Evolutionary conservation across 1,140 invertebrate genomes (phyloP), one percentile per base, ranked within the genome.

Genomic region (Brachionus asplanchnoidis): DNA sequence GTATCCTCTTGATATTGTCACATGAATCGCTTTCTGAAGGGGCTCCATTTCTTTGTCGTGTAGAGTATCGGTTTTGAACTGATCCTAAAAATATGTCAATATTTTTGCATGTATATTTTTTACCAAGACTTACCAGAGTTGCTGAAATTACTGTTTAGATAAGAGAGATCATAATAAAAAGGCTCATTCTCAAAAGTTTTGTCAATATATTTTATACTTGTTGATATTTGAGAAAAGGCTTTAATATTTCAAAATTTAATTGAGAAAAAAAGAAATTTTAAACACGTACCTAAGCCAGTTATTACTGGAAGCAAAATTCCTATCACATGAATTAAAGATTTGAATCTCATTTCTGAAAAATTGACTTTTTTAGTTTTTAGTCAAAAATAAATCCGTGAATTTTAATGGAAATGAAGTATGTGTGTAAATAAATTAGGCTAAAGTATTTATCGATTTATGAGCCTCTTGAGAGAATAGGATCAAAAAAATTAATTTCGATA

Each of bases 101-200:
- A 26, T 68, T 68, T 68, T 68, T 68, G 5, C 36, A n/a, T 32
- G 1, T 4, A n/a, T 32, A 68, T 68, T 68, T 36, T 75, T 28
- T 28, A 12, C 17, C n/a, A 26, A 23, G 17, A 36, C 14, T 53
- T 77, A 77, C 73, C 73, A 77, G 26, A 7, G 28, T 77, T 77
- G 11, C n/a, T 77, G 26, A 77, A 77, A 50, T 77, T 77, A 26
- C 73, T 77, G 20, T 77, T 77, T 1, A 77, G 0, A 77, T 50
- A 77, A 12, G 73, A 77, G 11, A 77, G 42, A n/a, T 77, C 73
- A 8, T 50, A 77, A 28, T 77, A 77, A 32, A 23, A 77, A 5
- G 73, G 73, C 20, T 77, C 73, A 50, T 32, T 14, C n/a, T 77
- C 73, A n/a, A 14, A 28, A 7, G 11, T 26, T 50, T 50, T 77